Percentiles rank a stretch among this genome's conserved stretches.
Conservation (phyloP, 2,113 vertebrate species). For the Gopherus evgoodei region DNA sequence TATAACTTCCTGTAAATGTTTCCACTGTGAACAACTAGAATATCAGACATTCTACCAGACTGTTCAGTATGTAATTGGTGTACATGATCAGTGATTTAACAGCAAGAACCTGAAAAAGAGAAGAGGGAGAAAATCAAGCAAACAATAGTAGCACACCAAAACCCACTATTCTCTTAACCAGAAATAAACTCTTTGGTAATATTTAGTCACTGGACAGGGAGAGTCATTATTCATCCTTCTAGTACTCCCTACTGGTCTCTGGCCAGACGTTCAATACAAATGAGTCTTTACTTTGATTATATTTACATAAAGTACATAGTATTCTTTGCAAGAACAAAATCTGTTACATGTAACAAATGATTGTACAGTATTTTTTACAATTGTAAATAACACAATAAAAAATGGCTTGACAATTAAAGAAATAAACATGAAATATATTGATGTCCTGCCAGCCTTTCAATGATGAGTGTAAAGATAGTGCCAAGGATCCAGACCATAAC, state of each 20-base stretch:
- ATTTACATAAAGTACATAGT: conserved; percentile 21
- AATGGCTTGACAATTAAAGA: not conserved
- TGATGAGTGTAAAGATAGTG: not conserved
- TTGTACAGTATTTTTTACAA: conserved; percentile 9
- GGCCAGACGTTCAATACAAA: not conserved
- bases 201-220: not conserved
- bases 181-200: not conserved
- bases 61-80: not conserved
- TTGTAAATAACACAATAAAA: not conserved
- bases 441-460: not conserved
- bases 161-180: not conserved
- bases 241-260: not conserved
- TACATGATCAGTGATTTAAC: not conserved
- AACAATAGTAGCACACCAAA: not conserved
- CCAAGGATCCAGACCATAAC: not conserved
- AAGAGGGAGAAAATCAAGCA: not conserved
- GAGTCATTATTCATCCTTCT: not conserved
- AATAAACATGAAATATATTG: not conserved
- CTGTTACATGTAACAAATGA: not conserved
- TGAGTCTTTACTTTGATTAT: not conserved
- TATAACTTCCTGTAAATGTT: accelerated
- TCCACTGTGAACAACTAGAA: not conserved
- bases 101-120: not conserved
- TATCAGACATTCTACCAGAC: not conserved
- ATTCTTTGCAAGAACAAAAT: not conserved